Conservation (phyloP, 2,888 invertebrate species). For the Aphodius granarius region DNA sequence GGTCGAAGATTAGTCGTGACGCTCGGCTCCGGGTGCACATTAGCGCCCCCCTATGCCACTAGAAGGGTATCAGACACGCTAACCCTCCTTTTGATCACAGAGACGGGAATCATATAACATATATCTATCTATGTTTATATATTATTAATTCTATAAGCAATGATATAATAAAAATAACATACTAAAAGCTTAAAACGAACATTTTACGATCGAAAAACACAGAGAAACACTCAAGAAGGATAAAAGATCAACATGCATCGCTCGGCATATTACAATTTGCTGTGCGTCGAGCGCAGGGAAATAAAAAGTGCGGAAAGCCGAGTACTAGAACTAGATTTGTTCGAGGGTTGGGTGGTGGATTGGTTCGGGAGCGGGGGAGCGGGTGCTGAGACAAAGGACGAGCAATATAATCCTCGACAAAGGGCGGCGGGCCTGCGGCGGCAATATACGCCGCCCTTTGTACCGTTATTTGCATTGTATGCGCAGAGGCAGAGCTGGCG, state of each 20-base stretch:
- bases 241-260: too few species aligned
- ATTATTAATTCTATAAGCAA: too few species aligned
- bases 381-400: conserved; percentile 25
- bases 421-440: conserved; percentile 24
- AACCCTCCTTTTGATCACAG: too few species aligned
- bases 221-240: too few species aligned
- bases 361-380: conserved; percentile 13
- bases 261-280: too few species aligned
- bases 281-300: too few species aligned
- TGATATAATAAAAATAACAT: too few species aligned
- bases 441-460: conserved; percentile 28
- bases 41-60: background rate
- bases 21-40: background rate
- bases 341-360: conserved; percentile 9
- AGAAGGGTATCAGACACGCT: too few species aligned
- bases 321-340: conserved; percentile 7
- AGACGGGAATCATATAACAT: too few species aligned
- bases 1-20: background rate
- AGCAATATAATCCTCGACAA: conserved; percentile 24
- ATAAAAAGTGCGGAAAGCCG: background rate
- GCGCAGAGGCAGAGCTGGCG: background rate
- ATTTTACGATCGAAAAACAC: too few species aligned
- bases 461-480: conserved; percentile 26
- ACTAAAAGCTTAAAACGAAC: too few species aligned
- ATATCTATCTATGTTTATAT: too few species aligned